Conservation (phyloP, 2,797 vertebrate genomes). For the Chelidonichthys spinosus region DNA sequence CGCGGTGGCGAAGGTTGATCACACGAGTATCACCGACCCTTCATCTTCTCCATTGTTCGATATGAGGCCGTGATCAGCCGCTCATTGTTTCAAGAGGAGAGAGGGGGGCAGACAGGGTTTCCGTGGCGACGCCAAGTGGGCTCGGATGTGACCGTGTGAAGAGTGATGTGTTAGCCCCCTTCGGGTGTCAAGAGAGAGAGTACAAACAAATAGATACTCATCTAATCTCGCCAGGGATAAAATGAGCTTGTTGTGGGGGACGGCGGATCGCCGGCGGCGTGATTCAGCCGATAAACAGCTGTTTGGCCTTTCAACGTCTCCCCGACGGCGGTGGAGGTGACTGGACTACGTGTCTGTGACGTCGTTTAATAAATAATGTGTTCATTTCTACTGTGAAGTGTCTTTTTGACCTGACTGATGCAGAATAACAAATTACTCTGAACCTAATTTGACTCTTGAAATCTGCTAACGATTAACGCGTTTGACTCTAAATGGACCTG, state of each 20-base stretch:
- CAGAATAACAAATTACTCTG: too few relatives aligned
- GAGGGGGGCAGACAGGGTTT: conserved; percentile 9
- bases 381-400: not conserved
- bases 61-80: not conserved
- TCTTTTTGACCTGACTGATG: conserved; percentile 10
- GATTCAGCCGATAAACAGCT: conserved; percentile 67
- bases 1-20: not conserved
- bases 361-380: too few relatives aligned
- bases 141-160: conserved; percentile 43
- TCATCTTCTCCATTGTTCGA: not conserved
- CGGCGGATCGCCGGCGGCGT: conserved; percentile 61
- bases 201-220: conserved; percentile 67
- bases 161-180: conserved; percentile 61
- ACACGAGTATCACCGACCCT: not conserved
- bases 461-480: too few relatives aligned
- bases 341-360: too few relatives aligned
- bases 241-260: conserved; percentile 69
- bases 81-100: conserved; percentile 8
- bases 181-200: conserved; percentile 57
- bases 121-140: conserved; percentile 22
- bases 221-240: conserved; percentile 71
- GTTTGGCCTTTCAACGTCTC: conserved; percentile 68
- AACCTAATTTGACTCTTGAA: too few relatives aligned
- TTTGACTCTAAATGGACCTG: too few relatives aligned
- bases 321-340: conserved; percentile 56